A percentile compares a stretch with the other conserved stretches of the same genome.
These are phyloP conservation scores for Fabriciana adippe DNA, from an alignment of 2,888 invertebrate genomes.

Conservation along the genomic window DNA sequence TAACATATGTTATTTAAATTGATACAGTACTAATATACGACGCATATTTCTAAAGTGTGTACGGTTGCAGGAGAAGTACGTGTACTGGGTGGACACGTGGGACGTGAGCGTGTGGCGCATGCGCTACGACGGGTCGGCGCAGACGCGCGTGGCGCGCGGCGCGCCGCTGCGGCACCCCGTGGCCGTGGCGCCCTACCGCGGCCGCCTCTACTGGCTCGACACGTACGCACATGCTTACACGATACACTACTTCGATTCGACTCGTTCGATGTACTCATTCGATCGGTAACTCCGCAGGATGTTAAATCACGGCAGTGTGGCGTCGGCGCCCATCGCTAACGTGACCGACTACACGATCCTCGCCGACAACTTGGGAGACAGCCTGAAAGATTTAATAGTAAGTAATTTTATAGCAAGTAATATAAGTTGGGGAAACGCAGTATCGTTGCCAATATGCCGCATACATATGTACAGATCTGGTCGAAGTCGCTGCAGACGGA, in stretches of 20 bases:
- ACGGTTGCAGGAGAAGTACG: slow-evolving; percentile 67
- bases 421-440: too few relatives aligned
- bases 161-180: slow-evolving; percentile 83
- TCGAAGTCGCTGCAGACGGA: slow-evolving; percentile 68
- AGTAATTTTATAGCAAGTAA: too few relatives aligned
- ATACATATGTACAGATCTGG: slow-evolving; percentile 47
- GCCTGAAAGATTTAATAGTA: slow-evolving; percentile 86
- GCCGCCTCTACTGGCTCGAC: slow-evolving; percentile 90
- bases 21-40: background rate
- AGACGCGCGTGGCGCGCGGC: slow-evolving; percentile 69
- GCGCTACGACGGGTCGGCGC: slow-evolving; percentile 86
- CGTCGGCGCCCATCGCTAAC: slow-evolving; percentile 83
- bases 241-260: too few relatives aligned
- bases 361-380: slow-evolving; percentile 83
- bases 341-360: slow-evolving; percentile 81
- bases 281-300: slow-evolving; percentile 44
- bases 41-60: background rate
- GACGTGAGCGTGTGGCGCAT: slow-evolving; percentile 87
- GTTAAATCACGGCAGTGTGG: slow-evolving; percentile 83
- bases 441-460: too few relatives aligned
- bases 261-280: too few relatives aligned
- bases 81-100: slow-evolving; percentile 92
- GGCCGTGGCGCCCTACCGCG: slow-evolving; percentile 82
- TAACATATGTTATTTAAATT: background rate
- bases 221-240: slow-evolving; percentile 75